Base-by-base conservation (phyloP, 1,140 invertebrate species). In the Drosophila tristis region DNA sequence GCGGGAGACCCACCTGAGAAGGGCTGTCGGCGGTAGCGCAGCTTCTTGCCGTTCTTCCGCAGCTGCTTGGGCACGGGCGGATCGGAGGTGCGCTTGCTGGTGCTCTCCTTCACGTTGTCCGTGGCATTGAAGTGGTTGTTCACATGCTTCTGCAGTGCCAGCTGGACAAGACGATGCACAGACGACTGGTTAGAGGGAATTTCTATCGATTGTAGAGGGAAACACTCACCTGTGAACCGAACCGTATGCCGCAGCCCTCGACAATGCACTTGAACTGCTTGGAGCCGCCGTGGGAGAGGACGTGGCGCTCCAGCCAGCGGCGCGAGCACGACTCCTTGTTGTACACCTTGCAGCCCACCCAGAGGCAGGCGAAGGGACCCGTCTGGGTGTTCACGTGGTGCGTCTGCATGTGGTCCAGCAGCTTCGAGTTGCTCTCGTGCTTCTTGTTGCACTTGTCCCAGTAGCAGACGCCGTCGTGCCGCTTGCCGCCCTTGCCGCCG, bases 221-320 rank as follows among this genome's bases (percentile, higher is more conserved):
- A 42, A 4, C 7, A 62, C 91, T 90, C 93, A 97, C 96, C 95
- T 98, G 97, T 65, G 97, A 97, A 78, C 96, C 96, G 92, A 99
- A 99, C 84, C 97, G 94, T 85, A 96, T 94, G 43, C 96, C 97
- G 92, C 98, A 99, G 57, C 96, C 96, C 75, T 98, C 97, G 71
- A 99, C 96, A 90, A 99, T 98, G 93, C 98, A 99, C 80, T 97
- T 95, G 93, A 98, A 98, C 25, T 97, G 97, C 92, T 98, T 98
- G 90, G 97, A 98, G 29, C 98, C 98, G 64, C 97, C 97, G 92
- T 98, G 98, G 2, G 95, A 96, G 31, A 98, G 93, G 25, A 98
- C 96, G 93, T 99, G 98, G 42, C 98, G 93, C 90, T 99, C 97
- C 42, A 99, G 93, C 98, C 98, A 99, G 44, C 96, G 95, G 50